These are phyloP conservation scores for Umimayanthus kanabou DNA, from an alignment of 92 coral and sea anemone species.

Conservation along the genomic window DNA sequence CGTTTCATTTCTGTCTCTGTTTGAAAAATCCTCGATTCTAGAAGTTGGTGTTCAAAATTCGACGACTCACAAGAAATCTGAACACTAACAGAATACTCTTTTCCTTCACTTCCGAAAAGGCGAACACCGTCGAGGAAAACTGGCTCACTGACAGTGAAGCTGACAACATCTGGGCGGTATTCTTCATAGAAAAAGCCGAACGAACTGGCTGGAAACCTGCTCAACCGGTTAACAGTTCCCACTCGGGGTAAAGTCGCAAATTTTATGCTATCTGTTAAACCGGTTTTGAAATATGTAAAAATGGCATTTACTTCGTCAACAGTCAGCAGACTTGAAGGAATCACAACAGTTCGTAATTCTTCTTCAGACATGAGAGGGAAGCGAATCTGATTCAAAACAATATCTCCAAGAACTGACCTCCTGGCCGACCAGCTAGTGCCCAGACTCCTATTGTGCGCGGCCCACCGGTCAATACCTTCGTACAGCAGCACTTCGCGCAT, in stretches of 20 bases:
- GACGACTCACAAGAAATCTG: slow-evolving; percentile 11
- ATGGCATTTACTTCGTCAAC: slow-evolving; percentile 67
- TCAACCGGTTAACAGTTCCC: slow-evolving; percentile 53
- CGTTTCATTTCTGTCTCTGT: slow-evolving; percentile 52
- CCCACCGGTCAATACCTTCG: slow-evolving; percentile 71
- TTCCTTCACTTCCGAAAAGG: slow-evolving; percentile 71
- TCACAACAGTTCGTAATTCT: slow-evolving; percentile 62
- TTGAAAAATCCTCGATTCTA: slow-evolving; percentile 13
- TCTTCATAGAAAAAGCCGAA: slow-evolving; percentile 76
- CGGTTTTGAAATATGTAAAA: slow-evolving; percentile 51
- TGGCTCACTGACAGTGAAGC: slow-evolving; percentile 63
- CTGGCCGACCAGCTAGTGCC: slow-evolving; percentile 17
- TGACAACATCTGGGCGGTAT: slow-evolving; percentile 71
- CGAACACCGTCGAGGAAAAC: slow-evolving; percentile 70
- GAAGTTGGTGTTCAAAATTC: not conserved
- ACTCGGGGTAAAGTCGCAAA: slow-evolving; percentile 60
- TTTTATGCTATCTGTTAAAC: slow-evolving; percentile 35
- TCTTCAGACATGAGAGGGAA: slow-evolving; percentile 78
- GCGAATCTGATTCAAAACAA: slow-evolving; percentile 59
- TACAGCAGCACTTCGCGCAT: slow-evolving; percentile 71
- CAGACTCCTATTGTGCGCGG: slow-evolving; percentile 26
- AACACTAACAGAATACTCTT: slow-evolving; percentile 59
- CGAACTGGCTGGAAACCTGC: slow-evolving; percentile 43
- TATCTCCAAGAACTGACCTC: slow-evolving; percentile 41
- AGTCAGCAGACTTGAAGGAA: slow-evolving; percentile 57